Conservation (phyloP, 2,797 vertebrate species). For the Phalanger gymnotis region DNA sequence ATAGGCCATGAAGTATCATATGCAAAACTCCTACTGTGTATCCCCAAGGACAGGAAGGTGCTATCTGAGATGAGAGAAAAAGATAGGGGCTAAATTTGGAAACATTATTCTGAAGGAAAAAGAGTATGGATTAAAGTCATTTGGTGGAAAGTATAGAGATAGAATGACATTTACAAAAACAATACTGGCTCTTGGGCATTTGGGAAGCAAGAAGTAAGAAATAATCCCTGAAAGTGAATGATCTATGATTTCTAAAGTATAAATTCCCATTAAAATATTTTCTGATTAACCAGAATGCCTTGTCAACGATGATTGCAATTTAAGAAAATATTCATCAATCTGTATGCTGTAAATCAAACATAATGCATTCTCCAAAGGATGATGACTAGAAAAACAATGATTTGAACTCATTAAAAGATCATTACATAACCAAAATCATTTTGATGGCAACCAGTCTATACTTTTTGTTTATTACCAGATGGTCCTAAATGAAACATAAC, state of each 20-base stretch:
- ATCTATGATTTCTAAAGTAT: constrained; percentile 41
- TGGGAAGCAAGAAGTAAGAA: constrained; percentile 29
- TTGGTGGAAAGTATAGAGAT: neutral
- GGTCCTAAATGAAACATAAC: constrained; percentile 49
- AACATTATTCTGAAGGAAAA: constrained; percentile 14
- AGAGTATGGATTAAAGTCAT: neutral
- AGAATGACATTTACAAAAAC: neutral
- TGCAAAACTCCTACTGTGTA: neutral
- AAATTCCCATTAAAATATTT: constrained; percentile 66
- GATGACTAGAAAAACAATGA: constrained; percentile 60
- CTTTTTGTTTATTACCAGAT: constrained; percentile 55
- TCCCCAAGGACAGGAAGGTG: neutral
- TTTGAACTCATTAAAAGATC: constrained; percentile 70
- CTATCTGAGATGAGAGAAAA: neutral
- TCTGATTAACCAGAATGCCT: constrained; percentile 65
- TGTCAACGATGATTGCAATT: constrained; percentile 65
- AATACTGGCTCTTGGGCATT: neutral
- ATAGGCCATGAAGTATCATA: constrained; percentile 11
- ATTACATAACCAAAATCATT: constrained; percentile 60
- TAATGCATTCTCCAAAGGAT: constrained; percentile 59
- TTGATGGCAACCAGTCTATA: constrained; percentile 41
- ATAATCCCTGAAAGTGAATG: neutral
- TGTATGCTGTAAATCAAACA: constrained; percentile 63
- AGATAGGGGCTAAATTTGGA: neutral
- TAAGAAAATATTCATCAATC: constrained; percentile 68